Evolutionary conservation across 2,888 invertebrate genomes (phyloP).

Genomic region (Pediacus dermestoides): DNA sequence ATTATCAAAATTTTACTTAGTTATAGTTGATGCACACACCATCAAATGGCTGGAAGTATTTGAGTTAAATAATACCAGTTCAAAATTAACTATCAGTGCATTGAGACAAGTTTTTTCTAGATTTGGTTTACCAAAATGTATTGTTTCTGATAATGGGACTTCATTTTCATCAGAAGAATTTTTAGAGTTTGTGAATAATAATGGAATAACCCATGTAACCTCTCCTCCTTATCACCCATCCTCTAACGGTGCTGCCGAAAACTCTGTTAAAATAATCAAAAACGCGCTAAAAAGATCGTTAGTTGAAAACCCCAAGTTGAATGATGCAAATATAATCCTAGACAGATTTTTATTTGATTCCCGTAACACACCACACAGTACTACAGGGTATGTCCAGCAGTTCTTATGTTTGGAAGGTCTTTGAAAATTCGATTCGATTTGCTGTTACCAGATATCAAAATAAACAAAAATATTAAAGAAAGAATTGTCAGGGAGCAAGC

Average conservation of each 20-base stretch:
- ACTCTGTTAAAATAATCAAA: conserved; percentile 23
- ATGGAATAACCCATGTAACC: conserved; percentile 19
- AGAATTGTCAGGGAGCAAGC: conserved; percentile 12
- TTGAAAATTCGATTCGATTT: background rate
- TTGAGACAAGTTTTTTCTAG: conserved; percentile 18
- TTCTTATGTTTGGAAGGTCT: conserved; percentile 14
- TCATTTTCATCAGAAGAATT: conserved; percentile 22
- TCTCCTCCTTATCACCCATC: conserved; percentile 18
- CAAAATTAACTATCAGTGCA: conserved; percentile 12
- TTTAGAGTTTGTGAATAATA: conserved; percentile 16
- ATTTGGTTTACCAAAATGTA: conserved; percentile 18
- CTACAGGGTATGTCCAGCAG: conserved; percentile 16
- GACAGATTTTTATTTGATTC: conserved; percentile 22
- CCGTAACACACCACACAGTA: conserved; percentile 17
- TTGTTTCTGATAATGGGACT: conserved; percentile 25
- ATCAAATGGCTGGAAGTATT: conserved; percentile 20
- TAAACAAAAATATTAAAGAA: conserved; percentile 4
- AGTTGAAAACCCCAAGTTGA: conserved; percentile 4
- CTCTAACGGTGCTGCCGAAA: conserved; percentile 26
- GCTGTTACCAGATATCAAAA: no score
- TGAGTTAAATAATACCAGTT: conserved; percentile 4
- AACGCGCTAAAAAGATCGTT: conserved; percentile 20
- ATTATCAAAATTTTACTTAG: conserved; percentile 14
- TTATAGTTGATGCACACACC: conserved; percentile 14
- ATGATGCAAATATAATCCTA: conserved; percentile 15